Base-by-base conservation (phyloP, 2,888 invertebrate genomes). In the Adelphocoris suturalis region DNA sequence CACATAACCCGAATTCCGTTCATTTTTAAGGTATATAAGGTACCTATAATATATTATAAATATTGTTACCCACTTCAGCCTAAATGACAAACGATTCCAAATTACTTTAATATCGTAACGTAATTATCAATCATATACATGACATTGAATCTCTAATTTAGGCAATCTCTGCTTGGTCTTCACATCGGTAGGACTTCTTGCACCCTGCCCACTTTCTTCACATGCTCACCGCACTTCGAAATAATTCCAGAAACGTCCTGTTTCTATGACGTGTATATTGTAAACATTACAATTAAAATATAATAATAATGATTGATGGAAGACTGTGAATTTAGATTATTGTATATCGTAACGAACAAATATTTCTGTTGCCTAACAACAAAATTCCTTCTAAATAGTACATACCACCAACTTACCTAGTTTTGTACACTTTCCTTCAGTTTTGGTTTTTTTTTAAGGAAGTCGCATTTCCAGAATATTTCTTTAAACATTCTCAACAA, bases 261-360 rank as follows among this genome's bases (percentile, higher is more conserved):
- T 23, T 68, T 68, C 27, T 68, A 68, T 27, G 68, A 68, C 68
- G 13, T 68, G 68, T 68, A 23, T 68, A 68, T 68, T 27, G 52
- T 52, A 52, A 52, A 52, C 52, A 52, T 16, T 68, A 57, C n/a
- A 52, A 14, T 52, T 52, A 52, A 57, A 19, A 61, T 19, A 23
- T 68, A 68, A 68, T 68, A 68, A 23, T 68, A 68, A 68, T 68
- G 68, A 68, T 23, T 68, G 68, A 68, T 46, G 78, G 78, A 78
- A 78, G 78, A 78, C 78, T 78, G 78, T 78, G 78, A 78, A 46
- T 78, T 78, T 78, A 78, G 78, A 78, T 78, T 68, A 68, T 68
- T 78, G 46, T 46, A 46, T 13, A 19, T 3, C 13, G n/a, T 75
- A 78, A 78, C 78, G 47, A 78, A 46, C 47, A 78, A 46, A n/a